Evolutionary conservation across 1,140 invertebrate genomes (phyloP).

Genomic region (Aphelinus certus): DNA sequence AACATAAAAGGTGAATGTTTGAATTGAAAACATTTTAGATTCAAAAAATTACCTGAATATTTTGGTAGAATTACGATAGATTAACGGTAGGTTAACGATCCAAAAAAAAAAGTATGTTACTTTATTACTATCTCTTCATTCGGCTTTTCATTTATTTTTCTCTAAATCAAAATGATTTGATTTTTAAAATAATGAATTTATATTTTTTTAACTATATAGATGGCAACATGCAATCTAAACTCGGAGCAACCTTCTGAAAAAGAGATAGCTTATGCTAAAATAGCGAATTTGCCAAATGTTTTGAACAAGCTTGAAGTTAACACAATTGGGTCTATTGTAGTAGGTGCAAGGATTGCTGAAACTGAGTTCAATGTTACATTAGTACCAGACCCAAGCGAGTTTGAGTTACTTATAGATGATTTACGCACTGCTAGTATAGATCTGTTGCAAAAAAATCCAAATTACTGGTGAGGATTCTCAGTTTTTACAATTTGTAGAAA

Average conservation of each 20-base stretch:
- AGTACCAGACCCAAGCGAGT: slow-evolving; percentile 2
- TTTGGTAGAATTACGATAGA: too few species aligned
- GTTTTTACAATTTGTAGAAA: background rate
- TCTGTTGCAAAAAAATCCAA: background rate
- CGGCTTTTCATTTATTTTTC: too few species aligned
- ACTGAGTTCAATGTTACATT: slow-evolving; percentile 40
- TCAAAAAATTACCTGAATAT: background rate
- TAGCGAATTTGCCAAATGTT: slow-evolving; percentile 6
- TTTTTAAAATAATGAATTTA: too few species aligned
- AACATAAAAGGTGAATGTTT: too few species aligned
- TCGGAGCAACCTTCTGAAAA: background rate
- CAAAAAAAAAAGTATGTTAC: too few species aligned
- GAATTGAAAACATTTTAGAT: too few species aligned
- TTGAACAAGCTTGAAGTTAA: slow-evolving; percentile 21
- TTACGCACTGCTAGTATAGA: background rate
- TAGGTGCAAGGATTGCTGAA: slow-evolving; percentile 33
- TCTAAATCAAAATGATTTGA: too few species aligned
- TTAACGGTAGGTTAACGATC: too few species aligned
- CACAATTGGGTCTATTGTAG: slow-evolving; percentile 38
- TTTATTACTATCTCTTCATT: too few species aligned
- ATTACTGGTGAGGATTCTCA: slow-evolving; percentile 41
- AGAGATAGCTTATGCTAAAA: slow-evolving; percentile 1
- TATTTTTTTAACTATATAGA: slow-evolving; percentile 3
- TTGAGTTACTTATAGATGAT: too few species aligned
- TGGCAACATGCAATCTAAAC: background rate